Conservation (phyloP, 2,797 vertebrate species). For the Onychomys arenicola region DNA sequence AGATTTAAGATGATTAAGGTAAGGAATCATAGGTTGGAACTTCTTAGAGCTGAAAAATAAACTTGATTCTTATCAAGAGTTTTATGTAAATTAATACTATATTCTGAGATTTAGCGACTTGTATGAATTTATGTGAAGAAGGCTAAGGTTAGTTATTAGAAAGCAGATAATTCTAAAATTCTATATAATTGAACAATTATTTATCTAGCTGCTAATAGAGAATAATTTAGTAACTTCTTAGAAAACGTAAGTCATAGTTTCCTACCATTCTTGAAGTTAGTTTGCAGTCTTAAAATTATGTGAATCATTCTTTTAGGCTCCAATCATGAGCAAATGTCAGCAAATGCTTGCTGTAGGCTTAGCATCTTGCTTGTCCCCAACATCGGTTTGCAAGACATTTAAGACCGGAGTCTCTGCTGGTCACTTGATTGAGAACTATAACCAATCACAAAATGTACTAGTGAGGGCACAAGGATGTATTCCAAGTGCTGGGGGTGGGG, state of each 20-base stretch:
- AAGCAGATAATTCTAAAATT: neutral
- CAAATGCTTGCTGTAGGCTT: neutral
- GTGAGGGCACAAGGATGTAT: neutral
- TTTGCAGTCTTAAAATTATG: neutral
- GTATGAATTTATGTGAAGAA: conserved; percentile 18
- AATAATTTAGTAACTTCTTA: conserved; percentile 7
- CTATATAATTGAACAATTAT: conserved; percentile 25
- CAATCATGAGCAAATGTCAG: neutral
- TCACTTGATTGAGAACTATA: conserved; percentile 8
- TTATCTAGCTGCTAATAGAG: neutral
- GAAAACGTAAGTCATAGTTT: conserved; percentile 1
- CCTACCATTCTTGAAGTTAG: neutral
- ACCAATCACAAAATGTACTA: conserved; percentile 11
- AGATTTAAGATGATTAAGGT: neutral
- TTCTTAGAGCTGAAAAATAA: conserved; percentile 5
- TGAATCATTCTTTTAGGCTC: neutral
- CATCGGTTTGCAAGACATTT: neutral
- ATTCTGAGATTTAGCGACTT: conserved; percentile 11
- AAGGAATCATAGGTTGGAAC: neutral
- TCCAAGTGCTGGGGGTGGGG: neutral
- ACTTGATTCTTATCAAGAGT: conserved; percentile 40
- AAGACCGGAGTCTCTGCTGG: neutral
- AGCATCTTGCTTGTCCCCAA: neutral
- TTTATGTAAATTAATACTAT: conserved; percentile 40
- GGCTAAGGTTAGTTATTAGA: neutral